A percentile compares a stretch with the other conserved stretches of the same genome.
Conservation (phyloP, 2,797 vertebrate genomes). For the Poecilia gillii region DNA sequence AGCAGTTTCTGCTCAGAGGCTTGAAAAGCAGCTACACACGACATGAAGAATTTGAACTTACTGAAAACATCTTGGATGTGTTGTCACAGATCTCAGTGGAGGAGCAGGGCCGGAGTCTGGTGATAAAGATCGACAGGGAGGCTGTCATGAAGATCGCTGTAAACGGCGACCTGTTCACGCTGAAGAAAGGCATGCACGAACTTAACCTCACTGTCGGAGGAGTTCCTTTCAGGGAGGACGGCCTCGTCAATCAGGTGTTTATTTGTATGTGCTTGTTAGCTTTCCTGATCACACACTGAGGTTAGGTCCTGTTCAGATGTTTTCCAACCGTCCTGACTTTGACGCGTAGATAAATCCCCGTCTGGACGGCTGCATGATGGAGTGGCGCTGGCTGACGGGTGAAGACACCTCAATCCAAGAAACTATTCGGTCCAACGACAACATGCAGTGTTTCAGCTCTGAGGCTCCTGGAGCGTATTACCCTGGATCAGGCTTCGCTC, state of each 20-base stretch:
- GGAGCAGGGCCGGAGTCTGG: slow-evolving; percentile 89
- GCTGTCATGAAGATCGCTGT: slow-evolving; percentile 98
- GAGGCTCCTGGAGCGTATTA: slow-evolving; percentile 89
- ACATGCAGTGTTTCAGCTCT: slow-evolving; percentile 92
- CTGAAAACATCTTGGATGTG: not conserved
- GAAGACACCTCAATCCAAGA: slow-evolving; percentile 93
- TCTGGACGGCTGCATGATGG: slow-evolving; percentile 93
- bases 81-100: slow-evolving; percentile 91
- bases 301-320: not conserved
- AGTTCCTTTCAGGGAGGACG: slow-evolving; percentile 89
- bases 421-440: slow-evolving; percentile 86
- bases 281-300: not conserved
- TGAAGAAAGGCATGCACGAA: slow-evolving; percentile 90
- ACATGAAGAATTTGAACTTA: not conserved
- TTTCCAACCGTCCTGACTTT: slow-evolving; percentile 11
- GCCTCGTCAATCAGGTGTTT: slow-evolving; percentile 88
- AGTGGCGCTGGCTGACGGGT: slow-evolving; percentile 93
- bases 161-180: slow-evolving; percentile 90
- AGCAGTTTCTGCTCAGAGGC: slow-evolving; percentile 37
- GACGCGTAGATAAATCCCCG: slow-evolving; percentile 90
- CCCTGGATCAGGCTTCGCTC: slow-evolving; percentile 88
- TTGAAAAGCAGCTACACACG: not conserved
- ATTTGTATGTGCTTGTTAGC: slow-evolving; percentile 49
- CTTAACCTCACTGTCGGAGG: slow-evolving; percentile 96
- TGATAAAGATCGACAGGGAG: slow-evolving; percentile 94